Conservation (phyloP, 2,113 vertebrate species). For the Spea multiplicata region DNA sequence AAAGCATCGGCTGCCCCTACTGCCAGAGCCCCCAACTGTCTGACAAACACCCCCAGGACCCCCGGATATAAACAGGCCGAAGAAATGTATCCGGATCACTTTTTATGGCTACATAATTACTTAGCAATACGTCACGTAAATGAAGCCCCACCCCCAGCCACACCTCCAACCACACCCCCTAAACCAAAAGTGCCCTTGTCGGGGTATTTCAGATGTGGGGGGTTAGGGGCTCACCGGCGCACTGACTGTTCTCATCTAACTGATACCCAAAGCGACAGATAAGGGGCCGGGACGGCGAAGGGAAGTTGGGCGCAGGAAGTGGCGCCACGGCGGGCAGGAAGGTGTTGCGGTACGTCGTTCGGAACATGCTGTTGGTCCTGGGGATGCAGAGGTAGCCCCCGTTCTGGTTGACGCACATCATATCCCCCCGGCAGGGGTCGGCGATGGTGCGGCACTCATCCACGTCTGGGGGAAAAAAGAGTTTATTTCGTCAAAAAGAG, state of each 20-base stretch:
- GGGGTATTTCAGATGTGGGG: too few relatives aligned
- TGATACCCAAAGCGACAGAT: conserved; percentile 87
- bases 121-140: too few relatives aligned
- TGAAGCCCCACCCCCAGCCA: too few relatives aligned
- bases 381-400: conserved; percentile 93
- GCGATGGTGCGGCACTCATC: conserved; percentile 86
- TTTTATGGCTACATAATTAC: too few relatives aligned
- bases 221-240: conserved; percentile 75
- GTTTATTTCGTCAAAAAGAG: too few relatives aligned
- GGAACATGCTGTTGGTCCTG: conserved; percentile 71
- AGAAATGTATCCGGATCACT: background rate
- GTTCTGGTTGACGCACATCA: conserved; percentile 96
- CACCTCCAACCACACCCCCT: too few relatives aligned
- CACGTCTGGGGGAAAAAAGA: conserved; percentile 74
- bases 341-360: conserved; percentile 70
- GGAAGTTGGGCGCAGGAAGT: conserved; percentile 78
- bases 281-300: conserved; percentile 72
- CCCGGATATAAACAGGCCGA: background rate
- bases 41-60: background rate
- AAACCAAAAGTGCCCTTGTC: too few relatives aligned
- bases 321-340: conserved; percentile 66
- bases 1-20: background rate
- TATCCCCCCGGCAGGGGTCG: conserved; percentile 87
- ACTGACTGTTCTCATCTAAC: conserved; percentile 77
- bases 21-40: too few relatives aligned